Evolutionary conservation across 2,888 invertebrate genomes (phyloP).

Genomic region (Leucoma salicis): DNA sequence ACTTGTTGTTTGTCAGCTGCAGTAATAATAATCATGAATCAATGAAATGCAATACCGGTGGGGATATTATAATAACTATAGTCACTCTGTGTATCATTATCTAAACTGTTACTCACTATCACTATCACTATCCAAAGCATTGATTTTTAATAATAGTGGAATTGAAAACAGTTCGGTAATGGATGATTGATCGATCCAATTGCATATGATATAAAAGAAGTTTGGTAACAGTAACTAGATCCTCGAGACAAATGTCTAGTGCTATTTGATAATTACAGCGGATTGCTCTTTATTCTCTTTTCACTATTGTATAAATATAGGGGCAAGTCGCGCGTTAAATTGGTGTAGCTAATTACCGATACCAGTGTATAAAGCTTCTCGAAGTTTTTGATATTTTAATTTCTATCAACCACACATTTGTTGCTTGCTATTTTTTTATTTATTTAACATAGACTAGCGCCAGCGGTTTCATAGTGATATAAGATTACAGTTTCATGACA

Average conservation of each 20-base stretch:
- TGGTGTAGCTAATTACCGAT: conserved; percentile 31
- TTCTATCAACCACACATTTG: conserved; percentile 19
- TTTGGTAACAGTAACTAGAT: too few species aligned
- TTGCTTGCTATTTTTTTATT: conserved; percentile 20
- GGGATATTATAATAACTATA: too few species aligned
- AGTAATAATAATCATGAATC: not conserved
- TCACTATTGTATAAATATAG: conserved; percentile 36
- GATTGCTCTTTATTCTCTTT: conserved; percentile 30
- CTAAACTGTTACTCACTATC: too few species aligned
- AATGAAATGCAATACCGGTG: too few species aligned
- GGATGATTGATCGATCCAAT: too few species aligned
- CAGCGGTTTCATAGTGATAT: conserved; percentile 55
- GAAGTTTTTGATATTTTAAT: conserved; percentile 55
- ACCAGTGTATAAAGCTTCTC: conserved; percentile 55
- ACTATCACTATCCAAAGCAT: too few species aligned
- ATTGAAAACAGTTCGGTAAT: too few species aligned
- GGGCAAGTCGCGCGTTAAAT: conserved; percentile 53
- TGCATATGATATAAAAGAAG: too few species aligned
- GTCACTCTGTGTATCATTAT: too few species aligned
- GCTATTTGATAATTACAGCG: conserved; percentile 30
- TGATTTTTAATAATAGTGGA: too few species aligned
- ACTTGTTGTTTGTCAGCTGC: not conserved
- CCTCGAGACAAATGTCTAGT: conserved; percentile 18
- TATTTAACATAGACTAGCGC: conserved; percentile 36
- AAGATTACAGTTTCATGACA: conserved; percentile 76